Percentiles rank a stretch among this genome's conserved stretches.
phyloP scores from a whole-genome alignment of 1,140 invertebrate genomes.

The Dreissena polymorpha region DNA sequence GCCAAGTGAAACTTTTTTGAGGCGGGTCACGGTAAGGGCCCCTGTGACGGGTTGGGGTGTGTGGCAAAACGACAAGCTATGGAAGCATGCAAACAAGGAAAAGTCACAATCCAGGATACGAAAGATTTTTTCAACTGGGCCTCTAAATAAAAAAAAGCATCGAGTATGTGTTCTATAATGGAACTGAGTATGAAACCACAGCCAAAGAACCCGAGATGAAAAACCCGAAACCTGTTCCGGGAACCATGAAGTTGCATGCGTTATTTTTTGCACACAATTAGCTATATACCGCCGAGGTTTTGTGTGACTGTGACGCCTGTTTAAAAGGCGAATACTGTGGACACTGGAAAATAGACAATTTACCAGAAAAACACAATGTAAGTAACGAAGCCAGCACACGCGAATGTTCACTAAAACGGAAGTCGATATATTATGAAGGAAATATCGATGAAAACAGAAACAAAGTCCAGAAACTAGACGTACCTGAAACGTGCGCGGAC shows the following conservation, averaged over 20 bases:
- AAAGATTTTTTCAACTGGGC: slow-evolving; percentile 16
- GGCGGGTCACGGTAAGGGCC: slow-evolving; percentile 46
- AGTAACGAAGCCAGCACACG: not conserved
- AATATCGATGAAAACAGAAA: not conserved
- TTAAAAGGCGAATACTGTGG: not conserved
- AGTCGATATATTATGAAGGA: not conserved
- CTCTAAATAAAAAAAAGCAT: not conserved
- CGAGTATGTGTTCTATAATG: not conserved
- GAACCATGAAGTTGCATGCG: slow-evolving; percentile 54
- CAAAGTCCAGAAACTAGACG: not conserved
- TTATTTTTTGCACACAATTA: slow-evolving; percentile 9
- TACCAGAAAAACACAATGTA: slow-evolving; percentile 1
- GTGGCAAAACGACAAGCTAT: slow-evolving; percentile 30
- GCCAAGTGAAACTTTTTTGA: slow-evolving; percentile 54
- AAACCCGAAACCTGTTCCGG: slow-evolving; percentile 30
- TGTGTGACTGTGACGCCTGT: not conserved
- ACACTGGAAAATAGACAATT: slow-evolving; percentile 9
- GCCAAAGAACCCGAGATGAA: slow-evolving; percentile 7
- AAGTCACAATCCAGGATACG: slow-evolving; percentile 4
- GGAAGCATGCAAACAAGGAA: not conserved
- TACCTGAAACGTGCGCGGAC: not conserved
- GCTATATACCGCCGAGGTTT: not conserved
- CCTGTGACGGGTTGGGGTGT: slow-evolving; percentile 54
- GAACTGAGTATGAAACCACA: slow-evolving; percentile 31
- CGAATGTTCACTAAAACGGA: not conserved